Evolutionary conservation across 2,888 invertebrate genomes (phyloP), one percentile per base, ranked within the genome.

Genomic region (Lamellibrachia satsuma): DNA sequence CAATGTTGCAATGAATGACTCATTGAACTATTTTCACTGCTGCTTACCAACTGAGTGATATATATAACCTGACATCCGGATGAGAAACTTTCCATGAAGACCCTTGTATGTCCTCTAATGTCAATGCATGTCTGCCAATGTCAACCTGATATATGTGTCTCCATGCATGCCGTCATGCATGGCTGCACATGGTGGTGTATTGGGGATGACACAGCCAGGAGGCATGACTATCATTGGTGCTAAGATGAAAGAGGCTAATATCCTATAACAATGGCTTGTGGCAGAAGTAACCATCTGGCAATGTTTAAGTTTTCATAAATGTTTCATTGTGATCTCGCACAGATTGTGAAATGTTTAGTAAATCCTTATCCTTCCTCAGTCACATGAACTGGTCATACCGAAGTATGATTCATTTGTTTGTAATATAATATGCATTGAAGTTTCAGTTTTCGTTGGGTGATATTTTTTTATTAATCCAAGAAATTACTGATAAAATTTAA

Each of bases 21-120:
- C 75, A 75, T n/a, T n/a, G n/a, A 75, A 75, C 75, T 6, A 75
- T 39, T 39, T 39, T 1, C 39, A 39, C 39, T 39, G 39, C 75
- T 75, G 75, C 75, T 75, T 75, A 75, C 22, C 39, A 39, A 39
- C 39, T 22, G 22, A 75, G 75, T 75, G 75, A 75, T 75, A 75
- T 75, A 75, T 75, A 75, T 75, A 75, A 75, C 75, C 75, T 75
- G 75, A 75, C 75, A 75, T 75, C 75, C 75, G 75, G 75, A 22
- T 75, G 75, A 75, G 75, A 75, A 75, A 75, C 22, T 75, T 75
- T 75, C 75, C 75, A 75, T 15, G 22, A 75, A 75, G 75, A 75
- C 22, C 75, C 15, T 6, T n/a, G n/a, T n/a, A 75, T 11, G n/a
- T 75, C 75, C 22, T 11, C 75, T 22, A 75, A 75, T 75, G 75